Evolutionary conservation across 1,140 invertebrate genomes (phyloP).

Genomic region (Ceratitis capitata): DNA sequence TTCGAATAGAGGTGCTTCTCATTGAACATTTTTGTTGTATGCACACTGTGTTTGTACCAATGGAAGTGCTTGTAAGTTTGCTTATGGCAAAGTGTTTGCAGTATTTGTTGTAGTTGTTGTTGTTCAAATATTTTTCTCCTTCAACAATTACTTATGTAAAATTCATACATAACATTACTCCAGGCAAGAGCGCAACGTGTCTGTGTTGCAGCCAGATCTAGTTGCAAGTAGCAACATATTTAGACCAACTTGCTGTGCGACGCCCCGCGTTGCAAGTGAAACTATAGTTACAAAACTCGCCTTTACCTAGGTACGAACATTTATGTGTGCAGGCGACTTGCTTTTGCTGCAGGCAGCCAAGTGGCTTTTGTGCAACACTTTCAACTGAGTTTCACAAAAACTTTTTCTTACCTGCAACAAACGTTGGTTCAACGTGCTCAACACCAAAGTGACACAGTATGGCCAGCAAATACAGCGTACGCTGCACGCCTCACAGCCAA

Average conservation of each 20-base stretch:
- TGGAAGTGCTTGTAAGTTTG: too few relatives aligned
- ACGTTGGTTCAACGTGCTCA: not conserved
- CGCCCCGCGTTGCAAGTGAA: not conserved
- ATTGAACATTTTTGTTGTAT: too few relatives aligned
- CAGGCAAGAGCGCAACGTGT: conserved; percentile 7
- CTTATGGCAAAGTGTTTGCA: too few relatives aligned
- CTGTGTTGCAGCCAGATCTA: too few relatives aligned
- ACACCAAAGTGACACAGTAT: too few relatives aligned
- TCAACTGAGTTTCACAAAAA: conserved; percentile 1
- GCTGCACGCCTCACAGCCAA: too few relatives aligned
- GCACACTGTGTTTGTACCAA: too few relatives aligned
- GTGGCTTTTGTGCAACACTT: conserved; percentile 21
- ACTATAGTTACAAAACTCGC: not conserved
- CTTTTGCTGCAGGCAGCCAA: conserved; percentile 23
- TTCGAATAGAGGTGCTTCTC: too few relatives aligned
- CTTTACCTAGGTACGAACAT: too few relatives aligned
- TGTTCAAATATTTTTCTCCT: conserved; percentile 10
- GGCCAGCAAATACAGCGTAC: too few relatives aligned
- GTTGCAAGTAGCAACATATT: too few relatives aligned
- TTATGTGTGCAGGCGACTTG: not conserved
- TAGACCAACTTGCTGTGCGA: not conserved
- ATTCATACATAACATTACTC: conserved; percentile 24
- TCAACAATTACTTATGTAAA: conserved; percentile 34
- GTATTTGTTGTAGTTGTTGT: not conserved
- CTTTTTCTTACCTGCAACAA: conserved; percentile 30